Percentiles rank a stretch among this genome's conserved stretches.
These are phyloP conservation scores for Coturnix japonica DNA, from an alignment of 2,113 vertebrate species.

Conservation along the genomic window DNA sequence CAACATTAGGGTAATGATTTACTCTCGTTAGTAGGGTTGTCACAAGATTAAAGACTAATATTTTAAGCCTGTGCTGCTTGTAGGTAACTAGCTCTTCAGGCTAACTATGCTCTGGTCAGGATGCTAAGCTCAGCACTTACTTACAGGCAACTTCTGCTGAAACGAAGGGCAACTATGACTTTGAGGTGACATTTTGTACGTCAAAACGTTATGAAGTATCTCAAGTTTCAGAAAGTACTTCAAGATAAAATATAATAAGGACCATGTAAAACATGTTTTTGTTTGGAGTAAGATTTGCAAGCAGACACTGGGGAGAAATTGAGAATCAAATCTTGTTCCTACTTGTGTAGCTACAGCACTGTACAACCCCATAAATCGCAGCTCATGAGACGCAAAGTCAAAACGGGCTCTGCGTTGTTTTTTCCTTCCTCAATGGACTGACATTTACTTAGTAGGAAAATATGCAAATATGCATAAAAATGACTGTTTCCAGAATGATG, in stretches of 20 bases:
- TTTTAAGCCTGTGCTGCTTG: neutral
- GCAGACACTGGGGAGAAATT: neutral
- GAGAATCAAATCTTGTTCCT: neutral
- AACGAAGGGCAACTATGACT: neutral
- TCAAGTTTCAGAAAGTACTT: neutral
- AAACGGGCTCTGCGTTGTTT: neutral
- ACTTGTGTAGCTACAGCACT: neutral
- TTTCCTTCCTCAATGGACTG: neutral
- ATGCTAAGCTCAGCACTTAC: neutral
- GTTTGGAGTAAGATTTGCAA: neutral
- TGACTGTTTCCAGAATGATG: neutral
- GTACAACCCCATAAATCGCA: neutral
- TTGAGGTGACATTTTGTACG: neutral
- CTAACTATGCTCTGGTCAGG: neutral
- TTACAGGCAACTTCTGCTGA: neutral
- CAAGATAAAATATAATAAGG: neutral
- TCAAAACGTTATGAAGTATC: neutral
- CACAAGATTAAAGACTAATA: neutral
- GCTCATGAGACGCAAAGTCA: neutral
- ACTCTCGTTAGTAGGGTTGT: neutral
- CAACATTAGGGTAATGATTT: conserved; percentile 36
- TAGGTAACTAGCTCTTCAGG: neutral
- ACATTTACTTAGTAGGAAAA: conserved; percentile 22
- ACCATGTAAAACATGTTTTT: neutral
- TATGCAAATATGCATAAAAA: conserved; percentile 33